These are phyloP conservation scores for Chrysolina americana DNA, from an alignment of 2,888 invertebrate species.

Conservation along the genomic window DNA sequence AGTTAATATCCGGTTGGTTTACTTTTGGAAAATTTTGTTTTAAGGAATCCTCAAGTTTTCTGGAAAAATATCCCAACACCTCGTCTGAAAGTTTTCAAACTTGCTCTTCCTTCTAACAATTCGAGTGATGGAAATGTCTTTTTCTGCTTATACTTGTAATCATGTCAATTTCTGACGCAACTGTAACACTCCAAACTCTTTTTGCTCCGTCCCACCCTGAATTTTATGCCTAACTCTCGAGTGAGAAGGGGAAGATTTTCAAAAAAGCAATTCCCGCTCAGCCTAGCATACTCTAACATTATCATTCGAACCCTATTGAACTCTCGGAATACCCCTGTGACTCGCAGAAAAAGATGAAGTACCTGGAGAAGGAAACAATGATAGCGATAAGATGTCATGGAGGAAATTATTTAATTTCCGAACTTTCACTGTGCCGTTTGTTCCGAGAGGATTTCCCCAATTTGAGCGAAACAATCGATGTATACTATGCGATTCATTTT, in stretches of 20 bases:
- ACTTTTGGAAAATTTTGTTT: no score
- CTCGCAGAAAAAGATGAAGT: constrained; percentile 8
- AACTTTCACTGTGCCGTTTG: constrained; percentile 9
- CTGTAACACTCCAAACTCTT: not conserved
- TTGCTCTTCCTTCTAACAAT: no score
- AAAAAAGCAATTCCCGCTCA: not conserved
- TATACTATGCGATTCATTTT: not conserved
- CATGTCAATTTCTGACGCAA: not conserved
- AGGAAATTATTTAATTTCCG: constrained; percentile 16
- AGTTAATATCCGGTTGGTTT: no score
- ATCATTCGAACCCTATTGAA: constrained; percentile 3
- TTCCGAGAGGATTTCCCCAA: not conserved
- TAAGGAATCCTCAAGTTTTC: no score
- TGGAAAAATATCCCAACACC: no score
- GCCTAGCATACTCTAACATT: not conserved
- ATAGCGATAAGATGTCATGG: not conserved
- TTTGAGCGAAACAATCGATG: not conserved
- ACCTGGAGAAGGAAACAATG: constrained; percentile 11
- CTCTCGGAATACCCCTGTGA: not conserved
- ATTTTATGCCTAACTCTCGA: not conserved
- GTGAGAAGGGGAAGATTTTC: not conserved
- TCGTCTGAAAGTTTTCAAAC: no score
- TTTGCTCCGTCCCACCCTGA: not conserved
- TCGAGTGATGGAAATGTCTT: no score
- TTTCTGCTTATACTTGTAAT: not conserved